Evolutionary conservation across 2,797 vertebrate genomes (phyloP), one percentile per base, ranked within the genome.

Genomic region (Fundulus diaphanus): DNA sequence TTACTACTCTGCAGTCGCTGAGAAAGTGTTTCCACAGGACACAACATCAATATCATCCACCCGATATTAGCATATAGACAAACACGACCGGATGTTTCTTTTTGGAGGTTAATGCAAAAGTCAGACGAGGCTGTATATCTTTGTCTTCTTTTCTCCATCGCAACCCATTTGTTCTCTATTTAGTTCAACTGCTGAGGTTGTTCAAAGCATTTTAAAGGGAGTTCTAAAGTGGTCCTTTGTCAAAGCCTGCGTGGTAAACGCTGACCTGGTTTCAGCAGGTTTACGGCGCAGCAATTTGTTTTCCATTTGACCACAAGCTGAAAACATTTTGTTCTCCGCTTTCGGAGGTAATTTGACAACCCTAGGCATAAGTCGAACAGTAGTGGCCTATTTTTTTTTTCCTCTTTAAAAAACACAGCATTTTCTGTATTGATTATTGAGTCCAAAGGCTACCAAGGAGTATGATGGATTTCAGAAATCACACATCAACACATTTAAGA

Each of bases 151-250:
- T 11, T 24, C 46, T 1, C 1, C 33, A n/a, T 20, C 40, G 20
- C 35, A n/a, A 57, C 54, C 61, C 76, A 44, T 66, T 54, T 63
- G 29, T 46, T 35, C 24, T 67, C 46, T 31, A 72, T 83, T 68
- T 52, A 77, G 84, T 84, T 67, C 66, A 3, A 18, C 29, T 74
- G 15, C 18, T 5, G 1, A 5, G 18, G 72, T 78, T 56, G 56
- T 82, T 84, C 59, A 46, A 54, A 71, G 7, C 35, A 42, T 56
- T 80, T 85, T 78, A 76, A 81, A 84, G 72, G 51, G 42, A 81
- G 52, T 59, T 85, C 84, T 68, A 76, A 81, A 84, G 73, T 61
- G 72, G 65, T 76, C 48, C 69, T 84, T 88, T 80, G 86, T 89
- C 84, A 81, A 78, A 78, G 20, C 68, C 46, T 56, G 76, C 49